Base-by-base conservation (phyloP, 2,797 vertebrate genomes). In the Halcyon leucocephala region DNA sequence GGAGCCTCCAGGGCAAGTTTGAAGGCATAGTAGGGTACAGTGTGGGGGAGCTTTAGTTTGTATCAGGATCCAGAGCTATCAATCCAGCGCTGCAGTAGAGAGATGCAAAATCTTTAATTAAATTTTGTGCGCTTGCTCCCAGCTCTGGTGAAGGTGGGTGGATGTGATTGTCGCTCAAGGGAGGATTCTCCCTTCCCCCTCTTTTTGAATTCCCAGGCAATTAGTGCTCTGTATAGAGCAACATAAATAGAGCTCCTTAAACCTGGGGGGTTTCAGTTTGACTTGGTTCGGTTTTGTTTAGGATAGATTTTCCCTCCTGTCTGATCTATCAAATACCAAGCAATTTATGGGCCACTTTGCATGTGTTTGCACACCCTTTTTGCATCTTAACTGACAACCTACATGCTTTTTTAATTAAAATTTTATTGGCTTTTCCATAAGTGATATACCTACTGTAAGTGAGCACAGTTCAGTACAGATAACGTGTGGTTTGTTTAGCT, bases 341-440 rank as follows among this genome's bases (percentile, higher is more conserved):
- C 24, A 86, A 94, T 93, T 88, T 93, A 57, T 64, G 73, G 88
- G 57, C 54, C 12, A 9, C 55, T 89, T 89, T 55, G 46, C 64
- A 48, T 65, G 72, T 80, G 61, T 61, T 92, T 86, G 74, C 94
- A 76, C 78, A 72, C 49, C 6, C 25, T 79, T 91, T 93, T 66
- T 93, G 94, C 55, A 74, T 91, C 91, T 91, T 92, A 93, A 87
- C 91, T 95, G 96, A 96, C 94, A 97, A 81, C 54, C 39, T 62
- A 72, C 83, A 83, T 39, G 84, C 44, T 91, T 96, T 96, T 95
- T 95, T 94, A 97, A 97, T 97, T 97, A 97, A 97, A 96, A 92
- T 91, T 92, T 76, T 96, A 97, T 97, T 97, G 96, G 92, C 86
- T 93, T 97, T 96, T 91, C 96, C 73, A 90, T 93, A 96, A 96